These are phyloP conservation scores for Myrmecophaga tridactyla DNA, from an alignment of 2,113 vertebrate species.

Conservation along the genomic window DNA sequence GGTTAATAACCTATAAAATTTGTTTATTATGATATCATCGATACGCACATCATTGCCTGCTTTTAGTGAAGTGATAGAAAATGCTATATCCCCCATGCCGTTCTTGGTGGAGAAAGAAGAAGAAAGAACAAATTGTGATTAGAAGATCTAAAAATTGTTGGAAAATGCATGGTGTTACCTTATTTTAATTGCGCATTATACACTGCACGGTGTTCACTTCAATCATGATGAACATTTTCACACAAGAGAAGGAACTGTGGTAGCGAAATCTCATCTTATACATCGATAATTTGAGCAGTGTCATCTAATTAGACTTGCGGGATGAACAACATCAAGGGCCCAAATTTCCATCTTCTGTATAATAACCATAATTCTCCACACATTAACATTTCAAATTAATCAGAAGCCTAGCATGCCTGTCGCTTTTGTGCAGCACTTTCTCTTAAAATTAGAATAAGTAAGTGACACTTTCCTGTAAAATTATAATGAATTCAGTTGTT, in stretches of 20 bases:
- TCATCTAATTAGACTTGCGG: conserved; percentile 63
- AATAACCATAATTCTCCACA: conserved; percentile 41
- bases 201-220: conserved; percentile 15
- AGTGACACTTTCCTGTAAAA: not conserved
- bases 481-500: conserved; percentile 6
- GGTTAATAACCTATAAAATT: not conserved
- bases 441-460: conserved; percentile 12
- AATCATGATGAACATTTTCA: conserved; percentile 40
- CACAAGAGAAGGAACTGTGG: not conserved
- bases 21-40: not conserved
- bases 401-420: conserved; percentile 17
- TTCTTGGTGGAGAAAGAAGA: not conserved
- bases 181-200: conserved; percentile 40
- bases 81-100: not conserved
- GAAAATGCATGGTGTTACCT: conserved; percentile 13
- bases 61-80: not conserved
- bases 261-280: conserved; percentile 75
- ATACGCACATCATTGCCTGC: not conserved
- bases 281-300: conserved; percentile 65
- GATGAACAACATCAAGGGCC: conserved; percentile 42
- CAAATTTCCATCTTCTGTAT: not conserved
- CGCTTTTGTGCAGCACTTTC: not conserved
- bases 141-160: conserved; percentile 13
- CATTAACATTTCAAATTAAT: conserved; percentile 53
- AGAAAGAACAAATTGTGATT: not conserved